Percentiles rank a stretch among this genome's conserved stretches.
phyloP scores from a whole-genome alignment of 2,888 invertebrate genomes.

The Eristalinus aeneus region DNA sequence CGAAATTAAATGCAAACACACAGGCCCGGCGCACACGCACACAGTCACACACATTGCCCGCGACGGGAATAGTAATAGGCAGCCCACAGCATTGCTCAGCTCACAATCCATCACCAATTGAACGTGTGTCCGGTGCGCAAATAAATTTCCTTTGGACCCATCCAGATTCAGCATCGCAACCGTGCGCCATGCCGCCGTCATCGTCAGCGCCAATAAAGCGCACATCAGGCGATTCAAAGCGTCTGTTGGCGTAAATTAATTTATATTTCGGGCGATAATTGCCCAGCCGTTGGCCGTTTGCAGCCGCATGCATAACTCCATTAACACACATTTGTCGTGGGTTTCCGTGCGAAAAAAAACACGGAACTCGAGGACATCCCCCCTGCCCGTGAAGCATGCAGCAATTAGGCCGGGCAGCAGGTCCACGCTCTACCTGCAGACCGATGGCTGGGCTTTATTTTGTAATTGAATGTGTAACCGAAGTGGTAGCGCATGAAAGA shows the following conservation, averaged over 20 bases:
- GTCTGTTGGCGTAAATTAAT: conserved; percentile 34
- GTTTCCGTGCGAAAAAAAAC: not conserved
- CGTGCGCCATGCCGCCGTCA: not conserved
- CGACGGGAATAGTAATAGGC: not conserved
- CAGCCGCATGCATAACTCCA: conserved; percentile 26
- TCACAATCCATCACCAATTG: conserved; percentile 2
- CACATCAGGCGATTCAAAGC: not conserved
- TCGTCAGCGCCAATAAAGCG: not conserved
- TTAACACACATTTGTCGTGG: conserved; percentile 33
- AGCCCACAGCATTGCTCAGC: not conserved
- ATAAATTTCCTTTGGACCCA: conserved; percentile 15
- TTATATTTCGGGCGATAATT: conserved; percentile 42
- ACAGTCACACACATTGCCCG: not conserved
- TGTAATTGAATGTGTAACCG: not conserved
- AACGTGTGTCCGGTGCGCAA: not conserved
- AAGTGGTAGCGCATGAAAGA: not conserved
- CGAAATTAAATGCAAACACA: conserved; percentile 31
- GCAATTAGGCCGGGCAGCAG: not conserved
- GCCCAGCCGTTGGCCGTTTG: not conserved
- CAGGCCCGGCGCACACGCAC: not conserved
- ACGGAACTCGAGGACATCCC: not conserved
- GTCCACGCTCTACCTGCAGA: not conserved
- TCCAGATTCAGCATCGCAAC: no score
- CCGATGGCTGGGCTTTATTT: not conserved
- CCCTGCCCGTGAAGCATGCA: not conserved